phyloP scores from a whole-genome alignment of 2,113 vertebrate species.

The Sclerurus mexicanus region DNA sequence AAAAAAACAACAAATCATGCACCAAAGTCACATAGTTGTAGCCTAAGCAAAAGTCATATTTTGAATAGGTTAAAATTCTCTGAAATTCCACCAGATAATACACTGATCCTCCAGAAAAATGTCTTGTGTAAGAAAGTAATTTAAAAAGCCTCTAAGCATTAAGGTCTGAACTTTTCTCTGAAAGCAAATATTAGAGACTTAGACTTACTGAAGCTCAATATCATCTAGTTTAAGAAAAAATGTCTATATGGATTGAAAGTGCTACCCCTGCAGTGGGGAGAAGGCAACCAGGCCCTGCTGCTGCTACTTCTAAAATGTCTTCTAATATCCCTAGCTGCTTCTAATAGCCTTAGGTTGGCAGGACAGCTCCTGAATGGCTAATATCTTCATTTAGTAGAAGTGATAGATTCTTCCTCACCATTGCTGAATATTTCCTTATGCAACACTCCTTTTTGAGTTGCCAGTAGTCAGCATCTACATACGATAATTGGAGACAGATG shows the following conservation, averaged over 20 bases:
- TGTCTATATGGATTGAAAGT: background rate
- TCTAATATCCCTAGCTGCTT: too few species aligned
- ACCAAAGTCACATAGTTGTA: background rate
- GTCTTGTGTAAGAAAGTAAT: background rate
- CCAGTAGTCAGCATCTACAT: background rate
- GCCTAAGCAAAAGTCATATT: background rate
- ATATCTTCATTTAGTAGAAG: background rate
- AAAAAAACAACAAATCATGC: background rate
- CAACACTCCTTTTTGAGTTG: background rate
- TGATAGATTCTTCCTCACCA: background rate
- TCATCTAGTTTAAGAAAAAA: background rate
- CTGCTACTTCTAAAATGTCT: background rate
- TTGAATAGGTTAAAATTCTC: background rate
- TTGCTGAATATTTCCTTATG: background rate
- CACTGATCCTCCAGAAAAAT: background rate
- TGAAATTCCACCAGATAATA: background rate
- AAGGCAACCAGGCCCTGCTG: background rate
- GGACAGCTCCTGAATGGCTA: background rate
- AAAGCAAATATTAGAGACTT: background rate
- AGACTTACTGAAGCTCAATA: background rate
- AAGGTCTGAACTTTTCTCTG: background rate
- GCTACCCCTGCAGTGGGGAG: background rate
- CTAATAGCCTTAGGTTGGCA: background rate
- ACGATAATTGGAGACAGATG: background rate
- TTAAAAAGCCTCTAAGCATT: background rate